Evolutionary conservation across 2,888 invertebrate genomes (phyloP), one percentile per base, ranked within the genome.

Genomic region (Andrena hattorfiana): DNA sequence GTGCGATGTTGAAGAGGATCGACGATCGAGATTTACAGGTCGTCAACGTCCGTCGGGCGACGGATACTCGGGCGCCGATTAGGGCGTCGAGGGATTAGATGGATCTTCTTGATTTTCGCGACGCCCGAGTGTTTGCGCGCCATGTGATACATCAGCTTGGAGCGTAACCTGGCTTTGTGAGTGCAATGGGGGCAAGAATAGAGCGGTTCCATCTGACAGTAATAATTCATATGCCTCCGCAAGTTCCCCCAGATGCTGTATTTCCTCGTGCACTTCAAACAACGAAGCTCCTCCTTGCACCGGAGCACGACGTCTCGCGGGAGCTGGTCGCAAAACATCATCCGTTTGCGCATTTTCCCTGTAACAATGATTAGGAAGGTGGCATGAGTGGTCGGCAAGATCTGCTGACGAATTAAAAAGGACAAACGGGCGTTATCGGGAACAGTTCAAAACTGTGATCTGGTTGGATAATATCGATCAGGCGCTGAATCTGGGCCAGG

Each of bases 171-270:
- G 16, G 92, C 90, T 42, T 89, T 89, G 71, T 92, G 87, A 35
- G 75, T 81, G 81, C 92, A 92, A 72, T 84, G 89, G 1, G 91
- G 92, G 74, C 92, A 92, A 6, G 89, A 87, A 77, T 85, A 80
- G 81, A 88, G 87, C 23, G 89, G 90, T 66, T 92, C 90, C 87
- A 91, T 87, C 73, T 91, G 90, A 78, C 92, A 92, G 83, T 91
- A 92, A 83, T 85, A 92, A 72, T 91, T 92, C 92, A 92, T 92
- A 81, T 93, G 92, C 62, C 90, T 92, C 80, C 86, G 86, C 54
- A 92, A 78, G 32, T 90, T 91, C 62, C 90, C 85, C 92, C 92
- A 92, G 72, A 91, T 89, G 82, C 92, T 90, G 85, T 91, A 92
- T 49, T 62, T 81, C 71, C 86, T 83, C 2, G 69, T 69, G 74